phyloP scores from a whole-genome alignment of 2,113 vertebrate species.

The Gasterosteus aculeatus region DNA sequence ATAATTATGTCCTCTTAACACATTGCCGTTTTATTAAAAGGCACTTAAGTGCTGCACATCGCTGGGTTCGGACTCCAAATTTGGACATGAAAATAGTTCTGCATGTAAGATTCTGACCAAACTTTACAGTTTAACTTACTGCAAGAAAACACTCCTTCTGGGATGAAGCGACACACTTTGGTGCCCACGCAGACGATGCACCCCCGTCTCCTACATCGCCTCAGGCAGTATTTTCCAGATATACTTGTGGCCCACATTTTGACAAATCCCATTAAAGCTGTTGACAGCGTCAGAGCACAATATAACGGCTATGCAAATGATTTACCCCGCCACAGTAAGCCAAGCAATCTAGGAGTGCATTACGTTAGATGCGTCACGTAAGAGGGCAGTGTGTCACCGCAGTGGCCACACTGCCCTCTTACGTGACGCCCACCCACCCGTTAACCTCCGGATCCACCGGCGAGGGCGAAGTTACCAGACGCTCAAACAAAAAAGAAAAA shows the following conservation, averaged over 20 bases:
- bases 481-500: slow-evolving; percentile 32
- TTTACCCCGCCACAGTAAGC: slow-evolving; percentile 53
- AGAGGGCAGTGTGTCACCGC: slow-evolving; percentile 45
- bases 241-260: slow-evolving; percentile 75
- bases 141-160: slow-evolving; percentile 17
- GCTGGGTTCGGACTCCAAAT: background rate
- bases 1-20: slow-evolving; percentile 12
- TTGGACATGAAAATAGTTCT: slow-evolving; percentile 37
- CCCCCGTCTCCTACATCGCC: slow-evolving; percentile 34
- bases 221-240: slow-evolving; percentile 54
- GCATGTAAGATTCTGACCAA: slow-evolving; percentile 29
- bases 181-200: slow-evolving; percentile 36
- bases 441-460: slow-evolving; percentile 16
- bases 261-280: slow-evolving; percentile 77
- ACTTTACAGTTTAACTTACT: slow-evolving; percentile 13
- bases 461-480: slow-evolving; percentile 22
- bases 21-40: slow-evolving; percentile 39
- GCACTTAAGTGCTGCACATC: slow-evolving; percentile 8
- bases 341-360: slow-evolving; percentile 52
- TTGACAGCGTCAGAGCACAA: slow-evolving; percentile 69
- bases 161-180: slow-evolving; percentile 26
- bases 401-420: too few relatives aligned
- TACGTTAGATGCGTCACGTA: slow-evolving; percentile 17
- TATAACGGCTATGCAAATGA: slow-evolving; percentile 75
- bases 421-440: slow-evolving; percentile 4